Conservation (phyloP, 92 coral and sea anemone species). For the Porites evermanni region DNA sequence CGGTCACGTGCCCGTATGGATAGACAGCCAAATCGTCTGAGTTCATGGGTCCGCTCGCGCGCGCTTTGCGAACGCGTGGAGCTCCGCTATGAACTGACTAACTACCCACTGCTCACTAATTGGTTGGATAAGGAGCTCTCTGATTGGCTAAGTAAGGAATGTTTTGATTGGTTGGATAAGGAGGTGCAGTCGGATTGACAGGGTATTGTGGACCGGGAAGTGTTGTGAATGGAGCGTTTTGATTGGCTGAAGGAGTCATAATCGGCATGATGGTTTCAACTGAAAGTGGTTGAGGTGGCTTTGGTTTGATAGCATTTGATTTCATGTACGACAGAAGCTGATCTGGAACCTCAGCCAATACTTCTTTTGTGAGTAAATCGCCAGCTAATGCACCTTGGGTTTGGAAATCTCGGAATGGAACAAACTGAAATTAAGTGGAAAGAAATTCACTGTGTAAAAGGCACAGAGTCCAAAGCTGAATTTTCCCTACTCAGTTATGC, state of each 20-base stretch:
- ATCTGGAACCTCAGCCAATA: constrained; percentile 86
- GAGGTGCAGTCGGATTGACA: constrained; percentile 34
- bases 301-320: constrained; percentile 65
- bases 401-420: constrained; percentile 98
- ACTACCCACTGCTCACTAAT: not conserved
- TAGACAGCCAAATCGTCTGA: no score
- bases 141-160: constrained; percentile 46
- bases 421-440: constrained; percentile 78
- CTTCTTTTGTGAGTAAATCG: constrained; percentile 85
- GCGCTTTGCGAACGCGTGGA: no score
- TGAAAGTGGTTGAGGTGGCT: constrained; percentile 62
- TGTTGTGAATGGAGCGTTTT: constrained; percentile 51
- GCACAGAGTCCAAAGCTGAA: not conserved
- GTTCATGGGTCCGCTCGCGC: no score
- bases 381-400: constrained; percentile 69
- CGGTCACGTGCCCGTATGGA: no score
- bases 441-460: not conserved
- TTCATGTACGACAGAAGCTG: constrained; percentile 78
- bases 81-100: not conserved
- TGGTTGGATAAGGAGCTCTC: constrained; percentile 1
- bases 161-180: constrained; percentile 43
- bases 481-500: not conserved
- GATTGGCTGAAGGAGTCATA: constrained; percentile 52
- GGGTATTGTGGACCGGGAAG: constrained; percentile 47
- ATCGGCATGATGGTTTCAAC: constrained; percentile 65